phyloP scores from a whole-genome alignment of 2,113 vertebrate genomes.

The Sprattus sprattus region DNA sequence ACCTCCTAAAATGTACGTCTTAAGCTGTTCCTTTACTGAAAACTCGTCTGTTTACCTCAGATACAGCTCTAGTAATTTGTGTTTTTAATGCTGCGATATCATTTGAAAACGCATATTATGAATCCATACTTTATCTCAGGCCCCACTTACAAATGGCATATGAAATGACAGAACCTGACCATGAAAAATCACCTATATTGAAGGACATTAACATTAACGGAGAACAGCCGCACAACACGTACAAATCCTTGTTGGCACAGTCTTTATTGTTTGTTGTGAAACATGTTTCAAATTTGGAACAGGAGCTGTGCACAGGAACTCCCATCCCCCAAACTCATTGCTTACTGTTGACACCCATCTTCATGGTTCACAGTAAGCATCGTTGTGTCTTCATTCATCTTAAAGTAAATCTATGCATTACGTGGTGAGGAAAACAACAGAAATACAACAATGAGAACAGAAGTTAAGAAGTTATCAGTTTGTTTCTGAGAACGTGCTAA shows the following conservation, averaged over 20 bases:
- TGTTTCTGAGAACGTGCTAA: neutral
- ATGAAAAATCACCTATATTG: too few species aligned
- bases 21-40: neutral
- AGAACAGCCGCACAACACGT: neutral
- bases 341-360: neutral
- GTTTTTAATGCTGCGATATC: too few species aligned
- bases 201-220: too few species aligned
- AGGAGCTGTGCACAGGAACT: slow-evolving; percentile 4
- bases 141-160: neutral
- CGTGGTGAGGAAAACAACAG: neutral
- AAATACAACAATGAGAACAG: neutral
- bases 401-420: neutral
- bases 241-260: neutral
- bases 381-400: neutral
- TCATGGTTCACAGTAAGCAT: neutral
- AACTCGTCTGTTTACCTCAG: neutral
- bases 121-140: neutral
- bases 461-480: neutral
- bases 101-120: too few species aligned
- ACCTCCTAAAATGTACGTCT: neutral
- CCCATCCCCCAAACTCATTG: neutral
- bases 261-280: slow-evolving; percentile 1
- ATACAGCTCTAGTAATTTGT: neutral
- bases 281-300: neutral
- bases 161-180: neutral